A percentile compares a stretch with the other conserved stretches of the same genome.
Evolutionary conservation across 2,888 invertebrate genomes (phyloP).

Genomic region (Allacma fusca): DNA sequence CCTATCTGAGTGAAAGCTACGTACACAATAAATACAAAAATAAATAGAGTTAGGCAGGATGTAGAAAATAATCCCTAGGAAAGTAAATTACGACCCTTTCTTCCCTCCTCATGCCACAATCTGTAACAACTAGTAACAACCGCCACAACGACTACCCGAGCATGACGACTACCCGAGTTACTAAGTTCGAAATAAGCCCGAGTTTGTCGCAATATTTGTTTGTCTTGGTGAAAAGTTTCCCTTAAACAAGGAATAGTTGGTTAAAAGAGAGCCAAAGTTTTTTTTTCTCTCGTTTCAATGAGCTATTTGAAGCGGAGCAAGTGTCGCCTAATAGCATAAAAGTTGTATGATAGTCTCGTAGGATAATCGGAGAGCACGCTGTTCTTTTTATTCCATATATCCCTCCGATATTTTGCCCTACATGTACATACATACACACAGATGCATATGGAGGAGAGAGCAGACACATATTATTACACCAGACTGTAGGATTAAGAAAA

Average conservation of each 20-base stretch:
- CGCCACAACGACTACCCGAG: neutral
- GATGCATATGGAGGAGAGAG: neutral
- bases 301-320: constrained; percentile 38
- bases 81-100: constrained; percentile 12
- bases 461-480: too few relatives aligned
- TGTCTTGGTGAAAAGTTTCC: constrained; percentile 42
- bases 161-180: neutral
- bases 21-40: constrained; percentile 16
- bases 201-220: constrained; percentile 43
- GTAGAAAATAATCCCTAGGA: constrained; percentile 7
- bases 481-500: too few relatives aligned
- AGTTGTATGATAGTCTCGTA: constrained; percentile 27
- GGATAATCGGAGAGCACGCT: constrained; percentile 26
- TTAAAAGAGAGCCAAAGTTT: constrained; percentile 38
- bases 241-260: constrained; percentile 40
- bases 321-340: constrained; percentile 41
- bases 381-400: constrained; percentile 3
- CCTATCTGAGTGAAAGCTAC: constrained; percentile 16
- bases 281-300: constrained; percentile 28
- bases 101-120: neutral
- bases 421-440: neutral
- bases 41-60: constrained; percentile 12
- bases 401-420: neutral
- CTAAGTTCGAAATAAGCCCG: constrained; percentile 27
- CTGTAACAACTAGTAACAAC: neutral